Conservation (phyloP, 1,140 invertebrate species). For the Pararge aegeria region DNA sequence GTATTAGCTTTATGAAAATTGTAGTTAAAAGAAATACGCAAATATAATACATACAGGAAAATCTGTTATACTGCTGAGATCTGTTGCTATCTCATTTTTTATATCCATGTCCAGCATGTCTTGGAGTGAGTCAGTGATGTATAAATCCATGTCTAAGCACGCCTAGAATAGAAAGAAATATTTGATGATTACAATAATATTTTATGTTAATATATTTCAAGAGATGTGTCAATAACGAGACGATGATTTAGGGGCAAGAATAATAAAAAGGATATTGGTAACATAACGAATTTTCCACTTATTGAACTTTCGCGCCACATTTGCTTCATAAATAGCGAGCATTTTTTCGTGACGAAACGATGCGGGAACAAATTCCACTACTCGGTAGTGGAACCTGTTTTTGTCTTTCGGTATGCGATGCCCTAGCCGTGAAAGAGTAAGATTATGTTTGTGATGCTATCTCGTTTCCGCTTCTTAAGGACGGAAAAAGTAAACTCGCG, state of each 20-base stretch:
- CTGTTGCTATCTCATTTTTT: slow-evolving; percentile 88
- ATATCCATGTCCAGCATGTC: slow-evolving; percentile 91
- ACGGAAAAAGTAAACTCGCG: slow-evolving; percentile 15
- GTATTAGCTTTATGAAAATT: neutral
- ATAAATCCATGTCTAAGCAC: slow-evolving; percentile 81
- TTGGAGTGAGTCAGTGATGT: slow-evolving; percentile 85
- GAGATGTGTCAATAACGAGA: too few species aligned
- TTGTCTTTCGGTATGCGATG: slow-evolving; percentile 62
- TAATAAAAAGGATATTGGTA: neutral
- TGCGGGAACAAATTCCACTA: slow-evolving; percentile 55
- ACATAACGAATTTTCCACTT: neutral
- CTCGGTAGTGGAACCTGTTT: slow-evolving; percentile 70
- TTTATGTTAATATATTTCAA: neutral
- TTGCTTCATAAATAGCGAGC: slow-evolving; percentile 27
- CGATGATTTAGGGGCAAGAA: too few species aligned
- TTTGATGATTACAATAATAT: neutral
- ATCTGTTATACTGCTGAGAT: slow-evolving; percentile 84
- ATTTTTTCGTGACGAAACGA: slow-evolving; percentile 42
- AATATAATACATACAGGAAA: slow-evolving; percentile 71
- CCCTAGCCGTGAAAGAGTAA: slow-evolving; percentile 48
- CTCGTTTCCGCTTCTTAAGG: slow-evolving; percentile 33
- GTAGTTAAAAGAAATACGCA: neutral
- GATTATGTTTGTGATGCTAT: slow-evolving; percentile 47
- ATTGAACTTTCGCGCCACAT: slow-evolving; percentile 45
- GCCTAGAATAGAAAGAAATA: slow-evolving; percentile 62